phyloP scores from a whole-genome alignment of 2,797 vertebrate species.

The Sebastes reedi region DNA sequence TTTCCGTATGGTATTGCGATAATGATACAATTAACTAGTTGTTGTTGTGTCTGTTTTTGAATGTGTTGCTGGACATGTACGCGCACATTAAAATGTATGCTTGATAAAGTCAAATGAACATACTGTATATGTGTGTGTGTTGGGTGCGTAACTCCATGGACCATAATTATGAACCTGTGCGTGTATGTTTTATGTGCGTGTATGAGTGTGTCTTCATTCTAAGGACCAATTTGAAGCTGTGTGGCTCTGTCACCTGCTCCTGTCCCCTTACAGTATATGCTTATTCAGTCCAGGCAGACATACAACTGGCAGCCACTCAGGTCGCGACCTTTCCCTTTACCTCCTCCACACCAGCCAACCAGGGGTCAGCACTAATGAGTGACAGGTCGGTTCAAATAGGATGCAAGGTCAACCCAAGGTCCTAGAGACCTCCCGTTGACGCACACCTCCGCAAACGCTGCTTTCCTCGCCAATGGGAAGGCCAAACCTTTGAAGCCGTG shows the following conservation, averaged over 20 bases:
- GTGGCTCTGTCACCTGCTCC: constrained; percentile 28
- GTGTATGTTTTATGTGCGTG: neutral
- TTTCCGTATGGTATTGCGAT: neutral
- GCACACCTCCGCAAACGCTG: neutral
- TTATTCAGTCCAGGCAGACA: constrained; percentile 47
- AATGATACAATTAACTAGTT: neutral
- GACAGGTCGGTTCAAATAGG: constrained; percentile 42
- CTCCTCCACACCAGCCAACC: constrained; percentile 43
- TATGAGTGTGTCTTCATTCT: constrained; percentile 1
- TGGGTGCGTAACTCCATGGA: neutral
- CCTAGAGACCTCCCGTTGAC: constrained; percentile 24
- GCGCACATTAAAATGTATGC: neutral
- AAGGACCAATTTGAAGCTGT: constrained; percentile 16
- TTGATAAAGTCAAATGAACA: neutral
- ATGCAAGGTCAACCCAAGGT: constrained; percentile 54
- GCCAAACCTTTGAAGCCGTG: constrained; percentile 41
- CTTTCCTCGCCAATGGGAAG: constrained; percentile 13
- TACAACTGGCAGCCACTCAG: constrained; percentile 40
- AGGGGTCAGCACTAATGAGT: constrained; percentile 74
- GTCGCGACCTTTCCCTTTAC: constrained; percentile 53
- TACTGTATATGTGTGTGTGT: neutral
- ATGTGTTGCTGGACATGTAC: neutral
- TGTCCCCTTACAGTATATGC: constrained; percentile 19
- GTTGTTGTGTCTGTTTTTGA: too few species aligned
- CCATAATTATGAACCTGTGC: neutral